Conservation (phyloP, 2,797 vertebrate species). For the Pachyuromys duprasi region DNA sequence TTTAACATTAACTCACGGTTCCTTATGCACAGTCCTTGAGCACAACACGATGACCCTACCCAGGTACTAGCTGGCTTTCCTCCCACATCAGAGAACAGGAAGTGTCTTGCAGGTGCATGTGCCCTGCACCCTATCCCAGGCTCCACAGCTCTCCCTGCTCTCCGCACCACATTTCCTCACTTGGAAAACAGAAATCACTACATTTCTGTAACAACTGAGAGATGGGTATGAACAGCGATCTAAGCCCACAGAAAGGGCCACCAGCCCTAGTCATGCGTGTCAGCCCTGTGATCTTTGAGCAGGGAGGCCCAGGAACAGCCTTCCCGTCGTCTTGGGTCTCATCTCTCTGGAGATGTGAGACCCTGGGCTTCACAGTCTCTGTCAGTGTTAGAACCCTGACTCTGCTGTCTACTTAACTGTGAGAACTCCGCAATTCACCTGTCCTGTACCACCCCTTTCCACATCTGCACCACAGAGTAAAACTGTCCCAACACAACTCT, state of each 20-base stretch:
- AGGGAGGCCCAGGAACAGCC: not conserved
- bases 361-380: not conserved
- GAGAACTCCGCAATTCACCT: not conserved
- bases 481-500: not conserved
- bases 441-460: not conserved
- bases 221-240: not conserved
- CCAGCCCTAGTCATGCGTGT: no score
- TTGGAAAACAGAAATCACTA: not conserved
- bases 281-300: not conserved
- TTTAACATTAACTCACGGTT: not conserved
- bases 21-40: not conserved
- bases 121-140: no score
- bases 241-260: not conserved
- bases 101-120: not conserved
- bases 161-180: not conserved
- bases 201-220: not conserved
- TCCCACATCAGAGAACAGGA: not conserved
- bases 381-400: not conserved
- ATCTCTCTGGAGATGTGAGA: not conserved
- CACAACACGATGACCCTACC: not conserved
- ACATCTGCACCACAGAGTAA: not conserved
- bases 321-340: not conserved
- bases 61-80: rapidly evolving
- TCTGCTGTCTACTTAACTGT: not conserved
- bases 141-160: not conserved